phyloP scores from a whole-genome alignment of 2,113 vertebrate genomes.

The Hemicordylus capensis region DNA sequence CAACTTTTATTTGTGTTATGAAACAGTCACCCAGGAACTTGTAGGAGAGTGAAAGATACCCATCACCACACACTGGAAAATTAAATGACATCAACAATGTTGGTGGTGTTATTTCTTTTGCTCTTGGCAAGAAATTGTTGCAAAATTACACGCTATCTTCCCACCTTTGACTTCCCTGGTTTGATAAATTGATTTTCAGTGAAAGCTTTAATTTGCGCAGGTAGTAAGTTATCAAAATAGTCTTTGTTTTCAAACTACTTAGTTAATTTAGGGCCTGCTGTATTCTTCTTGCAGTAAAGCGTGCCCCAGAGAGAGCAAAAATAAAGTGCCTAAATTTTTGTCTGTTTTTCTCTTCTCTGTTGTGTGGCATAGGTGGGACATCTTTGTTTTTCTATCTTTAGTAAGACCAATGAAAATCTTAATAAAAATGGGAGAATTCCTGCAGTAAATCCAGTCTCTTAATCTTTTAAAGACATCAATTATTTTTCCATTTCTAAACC shows the following conservation, averaged over 20 bases:
- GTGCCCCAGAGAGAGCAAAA: background rate
- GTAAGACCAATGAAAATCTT: background rate
- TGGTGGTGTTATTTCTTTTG: too few species aligned
- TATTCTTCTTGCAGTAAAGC: background rate
- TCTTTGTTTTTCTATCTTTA: background rate
- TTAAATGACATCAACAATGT: too few species aligned
- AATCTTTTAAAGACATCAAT: too few species aligned
- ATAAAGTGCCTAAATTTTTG: background rate
- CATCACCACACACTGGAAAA: background rate
- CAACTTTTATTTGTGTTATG: background rate
- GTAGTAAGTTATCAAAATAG: background rate
- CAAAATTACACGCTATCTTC: background rate
- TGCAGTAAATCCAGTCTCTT: background rate
- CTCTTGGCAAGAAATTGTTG: background rate
- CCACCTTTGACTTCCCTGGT: background rate
- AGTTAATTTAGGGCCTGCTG: background rate
- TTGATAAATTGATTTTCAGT: background rate
- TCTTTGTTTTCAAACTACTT: too few species aligned
- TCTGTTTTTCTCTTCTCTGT: too few species aligned
- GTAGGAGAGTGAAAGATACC: slow-evolving; percentile 58
- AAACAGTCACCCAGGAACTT: background rate
- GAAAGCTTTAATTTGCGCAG: background rate
- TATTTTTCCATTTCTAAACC: too few species aligned
- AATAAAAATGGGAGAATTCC: background rate
- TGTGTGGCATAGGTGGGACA: too few species aligned